A percentile compares a stretch with the other conserved stretches of the same genome.
Evolutionary conservation across 2,113 vertebrate species (phyloP).

Genomic region (Tretioscincus oriximinensis): DNA sequence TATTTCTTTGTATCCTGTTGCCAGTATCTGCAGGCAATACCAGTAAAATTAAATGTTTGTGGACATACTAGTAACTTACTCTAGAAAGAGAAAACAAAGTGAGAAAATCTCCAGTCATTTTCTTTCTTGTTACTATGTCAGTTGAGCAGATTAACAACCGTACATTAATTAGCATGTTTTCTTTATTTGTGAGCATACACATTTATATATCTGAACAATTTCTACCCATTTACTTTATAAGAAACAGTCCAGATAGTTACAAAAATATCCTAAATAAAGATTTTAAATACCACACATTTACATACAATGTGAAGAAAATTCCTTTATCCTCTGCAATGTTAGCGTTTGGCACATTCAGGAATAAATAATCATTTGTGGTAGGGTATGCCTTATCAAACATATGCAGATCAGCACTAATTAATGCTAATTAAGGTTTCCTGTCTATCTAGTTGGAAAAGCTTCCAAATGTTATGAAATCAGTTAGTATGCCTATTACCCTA

Average conservation of each 20-base stretch:
- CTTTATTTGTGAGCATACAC: constrained; percentile 62
- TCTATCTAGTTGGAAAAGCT: constrained; percentile 86
- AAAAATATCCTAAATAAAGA: constrained; percentile 72
- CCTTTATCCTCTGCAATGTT: constrained; percentile 76
- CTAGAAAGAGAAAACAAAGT: constrained; percentile 19
- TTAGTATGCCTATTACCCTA: constrained; percentile 87
- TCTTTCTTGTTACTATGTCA: constrained; percentile 51
- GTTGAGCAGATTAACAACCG: constrained; percentile 46
- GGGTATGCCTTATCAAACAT: constrained; percentile 90
- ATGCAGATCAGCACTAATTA: constrained; percentile 94
- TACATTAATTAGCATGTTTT: constrained; percentile 64
- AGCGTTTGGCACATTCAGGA: constrained; percentile 83
- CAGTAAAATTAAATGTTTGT: constrained; percentile 12
- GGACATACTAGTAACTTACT: constrained; percentile 1
- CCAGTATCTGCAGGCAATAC: background rate
- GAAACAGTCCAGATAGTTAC: constrained; percentile 69
- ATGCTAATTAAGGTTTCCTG: constrained; percentile 89
- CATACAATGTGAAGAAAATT: constrained; percentile 75
- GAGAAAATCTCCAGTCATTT: constrained; percentile 40
- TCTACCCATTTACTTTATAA: constrained; percentile 67
- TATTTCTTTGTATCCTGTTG: constrained; percentile 21
- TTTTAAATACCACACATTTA: constrained; percentile 68
- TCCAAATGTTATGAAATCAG: constrained; percentile 94
- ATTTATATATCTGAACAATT: constrained; percentile 64
- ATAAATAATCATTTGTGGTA: constrained; percentile 86